Conservation (phyloP, 2,797 vertebrate genomes). For the Bradypus variegatus region DNA sequence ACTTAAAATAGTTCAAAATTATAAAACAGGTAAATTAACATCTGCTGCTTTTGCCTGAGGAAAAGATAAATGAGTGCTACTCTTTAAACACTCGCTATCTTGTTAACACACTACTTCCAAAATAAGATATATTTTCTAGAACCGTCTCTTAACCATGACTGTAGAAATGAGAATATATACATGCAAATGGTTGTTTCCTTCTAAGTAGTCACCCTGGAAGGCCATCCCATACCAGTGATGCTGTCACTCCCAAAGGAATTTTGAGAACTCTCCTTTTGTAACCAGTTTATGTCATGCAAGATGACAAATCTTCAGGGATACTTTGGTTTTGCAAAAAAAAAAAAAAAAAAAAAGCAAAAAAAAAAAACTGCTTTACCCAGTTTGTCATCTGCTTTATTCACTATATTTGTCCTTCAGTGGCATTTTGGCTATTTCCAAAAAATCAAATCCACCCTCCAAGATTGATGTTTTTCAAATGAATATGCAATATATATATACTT, state of each 20-base stretch:
- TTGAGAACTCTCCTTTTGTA: constrained; percentile 8
- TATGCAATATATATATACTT: neutral
- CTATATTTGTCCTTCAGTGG: neutral
- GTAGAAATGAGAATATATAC: constrained; percentile 1
- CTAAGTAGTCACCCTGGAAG: neutral
- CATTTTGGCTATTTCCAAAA: constrained; percentile 10
- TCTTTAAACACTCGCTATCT: neutral
- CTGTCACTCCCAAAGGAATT: neutral
- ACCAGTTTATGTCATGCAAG: neutral
- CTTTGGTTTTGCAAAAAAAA: neutral
- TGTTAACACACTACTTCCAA: constrained; percentile 4
- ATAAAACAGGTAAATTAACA: neutral
- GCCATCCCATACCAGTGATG: neutral
- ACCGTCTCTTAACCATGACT: neutral
- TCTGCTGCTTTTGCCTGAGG: neutral
- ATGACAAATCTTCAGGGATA: neutral
- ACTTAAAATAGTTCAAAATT: neutral
- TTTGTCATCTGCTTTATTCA: constrained; percentile 12
- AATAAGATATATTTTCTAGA: constrained; percentile 10
- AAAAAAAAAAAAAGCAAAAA: neutral
- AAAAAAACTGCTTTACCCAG: neutral
- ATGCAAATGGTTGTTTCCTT: neutral
- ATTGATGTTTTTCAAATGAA: constrained; percentile 18
- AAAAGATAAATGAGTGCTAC: neutral
- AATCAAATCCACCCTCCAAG: constrained; percentile 4